A percentile compares a stretch with the other conserved stretches of the same genome.
phyloP scores from a whole-genome alignment of 2,888 invertebrate genomes.

The Miltochrista miniata region DNA sequence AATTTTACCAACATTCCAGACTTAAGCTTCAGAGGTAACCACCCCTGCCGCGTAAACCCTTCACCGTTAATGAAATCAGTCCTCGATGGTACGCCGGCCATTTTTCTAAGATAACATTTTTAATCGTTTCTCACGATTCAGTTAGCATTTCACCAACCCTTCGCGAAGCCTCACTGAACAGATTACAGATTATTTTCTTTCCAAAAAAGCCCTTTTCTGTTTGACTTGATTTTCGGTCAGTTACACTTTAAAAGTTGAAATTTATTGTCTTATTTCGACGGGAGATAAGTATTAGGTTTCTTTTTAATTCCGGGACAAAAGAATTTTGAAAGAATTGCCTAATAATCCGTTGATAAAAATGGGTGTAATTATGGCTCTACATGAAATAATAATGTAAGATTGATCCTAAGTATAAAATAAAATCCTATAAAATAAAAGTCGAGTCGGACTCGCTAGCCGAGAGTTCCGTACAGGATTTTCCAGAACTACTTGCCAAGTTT shows the following conservation, averaged over 20 bases:
- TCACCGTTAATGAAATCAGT: slow-evolving; percentile 45
- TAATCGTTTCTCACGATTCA: slow-evolving; percentile 65
- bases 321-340: background rate
- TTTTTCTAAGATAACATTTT: slow-evolving; percentile 73
- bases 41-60: slow-evolving; percentile 33
- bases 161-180: slow-evolving; percentile 47
- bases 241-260: slow-evolving; percentile 41
- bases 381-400: no score
- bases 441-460: no score
- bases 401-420: no score
- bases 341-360: background rate
- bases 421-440: no score
- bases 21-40: background rate
- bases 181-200: slow-evolving; percentile 58
- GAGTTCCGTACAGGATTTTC: no score
- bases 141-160: slow-evolving; percentile 48
- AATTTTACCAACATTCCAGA: no score
- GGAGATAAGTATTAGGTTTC: slow-evolving; percentile 32
- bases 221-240: slow-evolving; percentile 52
- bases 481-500: no score
- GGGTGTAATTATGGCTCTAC: no score
- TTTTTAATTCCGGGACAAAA: slow-evolving; percentile 18
- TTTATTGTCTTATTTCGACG: slow-evolving; percentile 39
- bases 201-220: slow-evolving; percentile 47
- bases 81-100: slow-evolving; percentile 47